phyloP scores from a whole-genome alignment of 2,797 vertebrate genomes.

The Tamandua tetradactyla region DNA sequence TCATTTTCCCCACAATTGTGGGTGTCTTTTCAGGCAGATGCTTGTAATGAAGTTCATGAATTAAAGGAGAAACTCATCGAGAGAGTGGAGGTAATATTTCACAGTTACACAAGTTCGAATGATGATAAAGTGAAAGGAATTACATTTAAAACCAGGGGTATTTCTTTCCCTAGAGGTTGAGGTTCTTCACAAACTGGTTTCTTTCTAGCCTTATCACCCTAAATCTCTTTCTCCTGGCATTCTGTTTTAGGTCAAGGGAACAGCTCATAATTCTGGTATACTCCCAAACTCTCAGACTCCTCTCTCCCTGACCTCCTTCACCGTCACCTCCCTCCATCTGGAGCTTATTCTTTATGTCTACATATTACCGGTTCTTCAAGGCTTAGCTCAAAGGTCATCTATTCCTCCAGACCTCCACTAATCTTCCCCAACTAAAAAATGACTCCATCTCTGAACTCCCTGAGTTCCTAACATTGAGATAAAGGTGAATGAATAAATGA shows the following conservation, averaged over 20 bases:
- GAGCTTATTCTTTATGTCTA: background rate
- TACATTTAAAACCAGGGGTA: background rate
- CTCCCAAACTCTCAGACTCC: background rate
- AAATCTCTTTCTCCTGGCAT: background rate
- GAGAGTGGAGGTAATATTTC: conserved; percentile 60
- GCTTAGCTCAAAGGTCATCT: background rate
- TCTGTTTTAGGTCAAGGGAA: background rate
- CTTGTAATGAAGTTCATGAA: conserved; percentile 49
- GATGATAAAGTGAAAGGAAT: background rate
- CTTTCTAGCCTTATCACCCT: background rate
- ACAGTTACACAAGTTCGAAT: background rate
- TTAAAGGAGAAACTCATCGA: conserved; percentile 54
- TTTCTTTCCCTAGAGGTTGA: background rate
- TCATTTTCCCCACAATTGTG: background rate
- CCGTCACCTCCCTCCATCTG: too few relatives aligned
- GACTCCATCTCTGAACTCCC: background rate
- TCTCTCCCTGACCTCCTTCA: background rate
- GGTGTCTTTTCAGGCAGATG: conserved; percentile 35
- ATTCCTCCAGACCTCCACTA: background rate
- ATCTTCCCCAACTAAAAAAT: background rate
- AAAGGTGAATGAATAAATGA: background rate
- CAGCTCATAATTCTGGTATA: background rate
- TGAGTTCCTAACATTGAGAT: background rate
- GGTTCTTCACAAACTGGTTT: background rate
- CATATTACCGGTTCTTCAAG: background rate